A percentile compares a stretch with the other conserved stretches of the same genome.
phyloP scores from a whole-genome alignment of 2,113 vertebrate genomes.

The Poecile atricapillus region DNA sequence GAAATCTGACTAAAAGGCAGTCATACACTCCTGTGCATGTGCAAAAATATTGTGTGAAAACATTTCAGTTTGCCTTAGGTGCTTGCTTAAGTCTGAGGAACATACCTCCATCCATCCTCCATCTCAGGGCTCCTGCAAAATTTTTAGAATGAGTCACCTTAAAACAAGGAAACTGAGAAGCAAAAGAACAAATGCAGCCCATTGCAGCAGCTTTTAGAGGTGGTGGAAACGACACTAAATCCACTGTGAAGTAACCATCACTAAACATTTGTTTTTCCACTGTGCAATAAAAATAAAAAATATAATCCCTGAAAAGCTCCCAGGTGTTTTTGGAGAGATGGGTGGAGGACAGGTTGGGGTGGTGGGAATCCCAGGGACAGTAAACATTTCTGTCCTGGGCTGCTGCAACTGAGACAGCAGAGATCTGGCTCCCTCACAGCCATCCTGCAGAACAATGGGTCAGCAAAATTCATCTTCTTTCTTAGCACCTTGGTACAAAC shows the following conservation, averaged over 20 bases:
- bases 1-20: background rate
- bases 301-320: background rate
- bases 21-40: background rate
- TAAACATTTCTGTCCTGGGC: background rate
- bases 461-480: background rate
- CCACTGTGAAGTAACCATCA: background rate
- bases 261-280: background rate
- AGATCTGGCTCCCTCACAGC: background rate
- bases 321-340: background rate
- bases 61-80: background rate
- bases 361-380: background rate
- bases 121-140: background rate
- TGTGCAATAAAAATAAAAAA: background rate
- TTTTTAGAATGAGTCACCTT: background rate
- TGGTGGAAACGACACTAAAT: background rate
- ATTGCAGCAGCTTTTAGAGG: background rate
- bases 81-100: background rate
- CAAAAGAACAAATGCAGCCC: background rate
- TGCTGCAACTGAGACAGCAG: background rate
- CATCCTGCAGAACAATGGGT: background rate
- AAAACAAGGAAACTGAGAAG: background rate
- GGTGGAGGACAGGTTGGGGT: background rate
- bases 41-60: background rate
- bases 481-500: background rate
- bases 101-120: no score